These are phyloP conservation scores for Pangasius sanitwongsei DNA, from an alignment of 2,797 vertebrate genomes.

Conservation along the genomic window DNA sequence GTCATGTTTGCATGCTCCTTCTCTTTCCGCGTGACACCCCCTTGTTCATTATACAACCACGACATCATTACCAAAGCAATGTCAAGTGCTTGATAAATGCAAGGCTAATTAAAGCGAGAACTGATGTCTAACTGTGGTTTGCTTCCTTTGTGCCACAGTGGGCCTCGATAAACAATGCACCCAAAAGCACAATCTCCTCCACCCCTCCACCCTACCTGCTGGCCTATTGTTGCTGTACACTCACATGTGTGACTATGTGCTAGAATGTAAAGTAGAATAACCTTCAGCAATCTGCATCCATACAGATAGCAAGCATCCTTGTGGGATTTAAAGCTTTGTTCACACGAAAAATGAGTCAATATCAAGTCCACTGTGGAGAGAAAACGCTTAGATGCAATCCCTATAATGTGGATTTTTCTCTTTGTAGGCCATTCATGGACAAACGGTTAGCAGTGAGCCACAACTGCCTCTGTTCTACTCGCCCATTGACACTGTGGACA, in stretches of 20 bases:
- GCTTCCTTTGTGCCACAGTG: conserved; percentile 54
- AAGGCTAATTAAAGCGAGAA: conserved; percentile 77
- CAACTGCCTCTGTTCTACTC: conserved; percentile 78
- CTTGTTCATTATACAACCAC: conserved; percentile 75
- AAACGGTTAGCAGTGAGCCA: conserved; percentile 64
- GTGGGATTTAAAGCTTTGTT: conserved; percentile 44
- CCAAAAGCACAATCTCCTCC: conserved; percentile 44
- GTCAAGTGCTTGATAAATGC: conserved; percentile 73
- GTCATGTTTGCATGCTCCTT: conserved; percentile 65
- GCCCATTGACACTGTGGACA: conserved; percentile 79
- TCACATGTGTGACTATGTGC: conserved; percentile 22
- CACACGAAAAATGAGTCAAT: conserved; percentile 32
- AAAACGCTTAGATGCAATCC: conserved; percentile 43
- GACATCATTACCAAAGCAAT: conserved; percentile 80
- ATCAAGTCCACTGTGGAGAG: not conserved
- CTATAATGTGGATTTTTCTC: conserved; percentile 44
- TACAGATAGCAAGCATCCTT: conserved; percentile 27
- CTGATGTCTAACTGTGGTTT: conserved; percentile 64
- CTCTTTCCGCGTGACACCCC: conserved; percentile 65
- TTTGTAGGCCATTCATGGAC: conserved; percentile 69
- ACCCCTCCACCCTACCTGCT: conserved; percentile 27
- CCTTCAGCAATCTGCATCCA: conserved; percentile 40
- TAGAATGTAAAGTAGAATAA: conserved; percentile 37
- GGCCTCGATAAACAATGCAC: conserved; percentile 55
- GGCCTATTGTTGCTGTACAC: conserved; percentile 31